Conservation (phyloP, 2,113 vertebrate species). For the Muntiacus muntjak region DNA sequence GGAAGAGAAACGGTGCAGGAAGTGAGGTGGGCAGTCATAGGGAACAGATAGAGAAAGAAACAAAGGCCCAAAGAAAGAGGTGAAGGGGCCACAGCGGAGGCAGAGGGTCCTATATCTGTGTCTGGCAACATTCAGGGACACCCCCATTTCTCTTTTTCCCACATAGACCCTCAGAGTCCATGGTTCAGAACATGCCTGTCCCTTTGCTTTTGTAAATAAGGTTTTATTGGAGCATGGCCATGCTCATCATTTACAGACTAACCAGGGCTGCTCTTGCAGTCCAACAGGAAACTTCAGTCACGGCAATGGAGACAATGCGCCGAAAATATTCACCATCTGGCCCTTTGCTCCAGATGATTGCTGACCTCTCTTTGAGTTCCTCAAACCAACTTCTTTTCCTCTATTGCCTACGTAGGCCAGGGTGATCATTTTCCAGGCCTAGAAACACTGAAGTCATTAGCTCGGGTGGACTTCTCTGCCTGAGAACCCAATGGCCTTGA, state of each 20-base stretch:
- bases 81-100: background rate
- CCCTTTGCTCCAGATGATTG: background rate
- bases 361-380: background rate
- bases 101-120: rapidly evolving
- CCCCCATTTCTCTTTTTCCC: background rate
- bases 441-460: background rate
- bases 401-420: background rate
- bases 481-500: background rate
- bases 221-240: background rate
- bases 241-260: background rate
- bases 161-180: background rate
- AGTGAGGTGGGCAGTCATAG: rapidly evolving
- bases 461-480: background rate
- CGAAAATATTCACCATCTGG: background rate
- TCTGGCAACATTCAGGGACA: background rate
- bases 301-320: background rate
- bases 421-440: background rate
- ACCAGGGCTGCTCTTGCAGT: background rate
- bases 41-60: background rate
- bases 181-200: background rate
- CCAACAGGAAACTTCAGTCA: background rate
- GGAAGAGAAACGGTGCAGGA: background rate
- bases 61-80: background rate
- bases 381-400: background rate
- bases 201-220: background rate